Evolutionary conservation across 2,797 vertebrate genomes (phyloP).

Genomic region (Microhierax caerulescens): DNA sequence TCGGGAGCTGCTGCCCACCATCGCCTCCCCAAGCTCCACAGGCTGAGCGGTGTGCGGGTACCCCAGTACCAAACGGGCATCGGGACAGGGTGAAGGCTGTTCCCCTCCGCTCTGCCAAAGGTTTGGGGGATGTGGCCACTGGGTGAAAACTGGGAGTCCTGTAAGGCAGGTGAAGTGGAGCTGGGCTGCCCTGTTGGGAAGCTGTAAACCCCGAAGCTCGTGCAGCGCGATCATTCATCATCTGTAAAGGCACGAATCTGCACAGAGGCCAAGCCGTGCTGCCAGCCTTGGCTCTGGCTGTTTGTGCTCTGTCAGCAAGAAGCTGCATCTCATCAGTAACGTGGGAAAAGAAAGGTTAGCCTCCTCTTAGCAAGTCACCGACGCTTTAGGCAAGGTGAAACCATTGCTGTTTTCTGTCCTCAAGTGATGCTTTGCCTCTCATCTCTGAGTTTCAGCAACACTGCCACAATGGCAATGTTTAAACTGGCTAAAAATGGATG

Average conservation of each 20-base stretch:
- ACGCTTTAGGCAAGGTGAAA: neutral
- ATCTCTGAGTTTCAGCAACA: neutral
- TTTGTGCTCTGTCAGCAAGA: neutral
- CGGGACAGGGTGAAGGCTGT: neutral
- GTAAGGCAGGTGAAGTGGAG: fast-evolving
- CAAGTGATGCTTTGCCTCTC: neutral
- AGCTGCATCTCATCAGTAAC: neutral
- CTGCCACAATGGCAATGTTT: neutral
- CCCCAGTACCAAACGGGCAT: neutral
- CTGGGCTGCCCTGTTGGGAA: neutral
- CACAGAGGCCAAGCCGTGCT: neutral
- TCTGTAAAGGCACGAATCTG: neutral
- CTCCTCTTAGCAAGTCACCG: neutral
- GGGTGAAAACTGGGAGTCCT: neutral
- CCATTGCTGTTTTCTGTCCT: neutral
- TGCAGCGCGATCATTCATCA: fast-evolving
- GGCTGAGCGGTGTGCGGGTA: neutral
- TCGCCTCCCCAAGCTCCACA: neutral
- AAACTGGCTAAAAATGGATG: neutral
- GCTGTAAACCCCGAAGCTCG: neutral
- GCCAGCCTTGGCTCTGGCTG: neutral
- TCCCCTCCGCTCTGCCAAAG: neutral
- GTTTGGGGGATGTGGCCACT: neutral
- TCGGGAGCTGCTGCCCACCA: neutral
- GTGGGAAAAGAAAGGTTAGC: neutral